phyloP scores from a whole-genome alignment of 2,888 invertebrate genomes.

The Frankliniella intonsa region DNA sequence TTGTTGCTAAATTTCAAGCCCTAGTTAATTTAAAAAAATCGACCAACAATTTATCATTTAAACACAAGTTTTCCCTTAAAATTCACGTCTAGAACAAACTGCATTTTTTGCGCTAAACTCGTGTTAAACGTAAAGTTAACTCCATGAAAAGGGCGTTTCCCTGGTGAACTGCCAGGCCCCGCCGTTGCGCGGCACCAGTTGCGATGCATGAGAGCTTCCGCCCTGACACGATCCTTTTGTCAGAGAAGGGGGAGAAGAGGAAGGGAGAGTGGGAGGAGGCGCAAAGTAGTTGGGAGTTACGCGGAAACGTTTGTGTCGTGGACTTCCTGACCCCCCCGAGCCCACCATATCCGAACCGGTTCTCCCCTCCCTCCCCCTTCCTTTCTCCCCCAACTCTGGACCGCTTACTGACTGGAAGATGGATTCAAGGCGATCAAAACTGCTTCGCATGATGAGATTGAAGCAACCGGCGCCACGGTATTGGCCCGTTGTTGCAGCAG shows the following conservation, averaged over 20 bases:
- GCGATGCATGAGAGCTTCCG: no score
- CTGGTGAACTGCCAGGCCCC: neutral
- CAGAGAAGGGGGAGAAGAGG: neutral
- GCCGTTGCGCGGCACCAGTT: neutral
- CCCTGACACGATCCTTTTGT: no score
- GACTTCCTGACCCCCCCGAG: conserved; percentile 14
- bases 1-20: no score
- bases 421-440: conserved; percentile 11
- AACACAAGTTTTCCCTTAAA: no score
- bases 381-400: neutral
- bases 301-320: neutral
- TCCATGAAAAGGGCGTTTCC: neutral
- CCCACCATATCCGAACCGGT: conserved; percentile 9
- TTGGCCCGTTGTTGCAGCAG: neutral
- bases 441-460: neutral
- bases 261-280: neutral
- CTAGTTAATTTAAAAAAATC: no score
- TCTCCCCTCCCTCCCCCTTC: neutral
- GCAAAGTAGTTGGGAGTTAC: neutral
- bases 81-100: no score
- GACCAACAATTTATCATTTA: no score
- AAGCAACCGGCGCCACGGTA: neutral
- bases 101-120: no score
- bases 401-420: neutral
- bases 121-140: no score